Base-by-base conservation (phyloP, 2,113 vertebrate genomes). In the Scytalopus superciliaris region DNA sequence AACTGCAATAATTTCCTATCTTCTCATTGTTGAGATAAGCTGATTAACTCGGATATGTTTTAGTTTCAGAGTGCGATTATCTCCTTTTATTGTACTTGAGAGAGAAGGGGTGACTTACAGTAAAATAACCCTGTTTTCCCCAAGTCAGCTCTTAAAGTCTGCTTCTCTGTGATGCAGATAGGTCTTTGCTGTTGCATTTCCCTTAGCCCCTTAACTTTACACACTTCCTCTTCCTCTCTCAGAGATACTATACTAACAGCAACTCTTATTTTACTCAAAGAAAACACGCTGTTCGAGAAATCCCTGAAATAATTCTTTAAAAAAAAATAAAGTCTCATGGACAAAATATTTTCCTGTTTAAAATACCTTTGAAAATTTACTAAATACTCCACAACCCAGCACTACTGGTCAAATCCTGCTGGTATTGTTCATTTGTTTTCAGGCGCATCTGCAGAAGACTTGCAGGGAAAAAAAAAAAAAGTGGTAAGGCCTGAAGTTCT, bases 1-100 rank as follows among this genome's bases (percentile, higher is more conserved):
- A 96, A 84, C 79, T 93, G 68, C 40, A 93, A 69, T 87, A 93
- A 90, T 94, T 96, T 92, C 78, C 53, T 90, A 89, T 93, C 88
- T 94, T 82, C 86, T 77, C 53, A 50, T 94, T 92, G 84, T 76
- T 90, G 45, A 94, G 91, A 93, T 93, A 94, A 95, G 86, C 25
- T 0, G 16, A 96, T 96, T 93, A 96, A 93, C 52, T 52, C 50
- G 64, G 73, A 81, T 87, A 64, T 53, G n/a, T 68, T 92, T 93
- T 84, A 87, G 86, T 90, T 96, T 84, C 86, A 90, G 83, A 73
- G 83, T 87, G 88, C 5, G 52, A 96, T 89, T 94, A 84, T 89
- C 55, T 95, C 28, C n/a, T 47, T 92, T 67, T 81, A 92, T 72
- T 92, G 70, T 81, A 60, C 86, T 79, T 92, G 73, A 68, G 60